Evolutionary conservation across 2,797 vertebrate genomes (phyloP), one percentile per base, ranked within the genome.

Genomic region (Pogoniulus pusillus): DNA sequence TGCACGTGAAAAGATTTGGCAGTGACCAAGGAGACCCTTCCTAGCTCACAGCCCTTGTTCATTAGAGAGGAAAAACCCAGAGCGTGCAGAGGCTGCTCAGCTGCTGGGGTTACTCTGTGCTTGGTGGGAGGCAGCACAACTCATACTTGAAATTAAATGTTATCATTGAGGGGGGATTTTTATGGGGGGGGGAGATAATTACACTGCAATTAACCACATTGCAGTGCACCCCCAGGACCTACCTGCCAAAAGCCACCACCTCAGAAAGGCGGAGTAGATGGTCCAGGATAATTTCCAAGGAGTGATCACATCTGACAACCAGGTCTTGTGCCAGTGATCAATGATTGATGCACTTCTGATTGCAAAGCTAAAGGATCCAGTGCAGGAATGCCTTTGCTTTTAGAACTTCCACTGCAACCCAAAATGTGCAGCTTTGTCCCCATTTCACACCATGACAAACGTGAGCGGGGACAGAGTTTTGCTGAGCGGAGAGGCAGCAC

Each of bases 311-410:
- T 2, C 73, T 11, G 47, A 32, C 27, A 5, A 26, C 6, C 5
- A 0, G 1, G 0, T 29, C 85, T 32, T 9, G n/a, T 37, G 57
- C 54, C 76, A 1, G 1, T 5, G 2, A 11, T 17, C 13, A 4
- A 3, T 0, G 10, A 43, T 0, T 0, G 1, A 23, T 2, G 1
- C 7, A 0, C 9, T 17, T 90, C 29, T 32, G 53, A 4, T 10
- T n/a, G 1, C 47, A 16, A 16, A 84, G 32, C 1, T 1, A n/a
- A 8, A 30, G 11, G n/a, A 13, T 1, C 6, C 5, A 30, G 29
- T 11, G 54, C 2, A 0, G 27, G 43, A 32, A 27, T 0, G 1
- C 15, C 16, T 32, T 41, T 34, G 29, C 6, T 70, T 35, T 3
- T 1, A 12, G 29, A 30, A 11, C 41, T 30, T 23, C 49, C 2